Conservation (phyloP, 2,888 invertebrate genomes). For the Leptothorax acervorum region DNA sequence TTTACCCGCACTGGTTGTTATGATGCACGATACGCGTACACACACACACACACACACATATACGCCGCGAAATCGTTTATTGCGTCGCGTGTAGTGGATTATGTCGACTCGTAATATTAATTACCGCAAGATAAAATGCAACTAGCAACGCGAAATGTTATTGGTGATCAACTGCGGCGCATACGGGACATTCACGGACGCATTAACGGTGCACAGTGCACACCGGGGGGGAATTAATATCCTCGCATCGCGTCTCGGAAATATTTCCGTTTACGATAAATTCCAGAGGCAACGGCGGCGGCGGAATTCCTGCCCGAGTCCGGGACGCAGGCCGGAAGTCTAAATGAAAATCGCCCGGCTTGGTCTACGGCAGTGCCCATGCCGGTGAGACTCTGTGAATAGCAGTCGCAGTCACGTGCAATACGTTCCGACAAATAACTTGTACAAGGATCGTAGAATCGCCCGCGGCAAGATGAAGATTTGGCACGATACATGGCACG, state of each 20-base stretch:
- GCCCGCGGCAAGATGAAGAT: conserved; percentile 29
- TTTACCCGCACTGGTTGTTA: conserved; percentile 1
- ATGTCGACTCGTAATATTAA: conserved; percentile 32
- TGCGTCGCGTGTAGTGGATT: conserved; percentile 17
- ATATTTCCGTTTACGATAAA: conserved; percentile 67
- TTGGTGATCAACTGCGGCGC: conserved; percentile 2
- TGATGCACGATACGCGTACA: neutral
- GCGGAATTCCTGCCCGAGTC: conserved; percentile 58
- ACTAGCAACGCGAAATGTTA: conserved; percentile 4
- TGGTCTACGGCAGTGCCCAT: neutral
- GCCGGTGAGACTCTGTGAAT: neutral
- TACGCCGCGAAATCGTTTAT: neutral
- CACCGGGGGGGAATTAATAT: conserved; percentile 31
- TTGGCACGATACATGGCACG: conserved; percentile 15
- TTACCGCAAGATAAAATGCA: conserved; percentile 42
- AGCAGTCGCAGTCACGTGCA: conserved; percentile 17
- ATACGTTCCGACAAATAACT: conserved; percentile 5
- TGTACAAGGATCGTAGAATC: neutral
- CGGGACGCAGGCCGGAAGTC: conserved; percentile 58
- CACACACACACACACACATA: neutral
- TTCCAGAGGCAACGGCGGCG: conserved; percentile 58
- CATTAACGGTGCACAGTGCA: conserved; percentile 21
- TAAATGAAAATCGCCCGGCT: conserved; percentile 62
- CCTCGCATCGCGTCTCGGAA: conserved; percentile 40
- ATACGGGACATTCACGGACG: neutral